Base-by-base conservation (phyloP, 2,113 vertebrate species). In the Amphiprion percula region DNA sequence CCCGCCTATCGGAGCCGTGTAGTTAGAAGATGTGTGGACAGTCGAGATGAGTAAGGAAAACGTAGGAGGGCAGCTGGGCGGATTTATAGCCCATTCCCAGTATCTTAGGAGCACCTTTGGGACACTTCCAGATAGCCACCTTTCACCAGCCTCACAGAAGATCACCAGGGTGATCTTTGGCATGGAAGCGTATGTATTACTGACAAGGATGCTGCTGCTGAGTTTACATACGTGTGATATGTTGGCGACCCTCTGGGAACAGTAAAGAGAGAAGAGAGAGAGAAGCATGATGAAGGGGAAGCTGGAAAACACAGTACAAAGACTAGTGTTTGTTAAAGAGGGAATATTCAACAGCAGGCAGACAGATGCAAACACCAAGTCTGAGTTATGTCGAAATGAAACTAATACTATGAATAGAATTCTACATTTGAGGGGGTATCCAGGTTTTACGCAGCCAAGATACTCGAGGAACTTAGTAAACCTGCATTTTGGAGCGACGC, bases 1-100 rank as follows among this genome's bases (percentile, higher is more conserved):
- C 53, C 56, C 16, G 39, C 58, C 87, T 74, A 16, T 74, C 60
- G 47, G n/a, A 56, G 59, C 59, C 37, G 75, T 24, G 59, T 4
- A 53, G 47, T n/a, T 68, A 24, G 77, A 30, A 15, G 49, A 30
- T 69, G 52, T 62, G 26, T 33, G 54, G 60, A 77, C 53, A 69
- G 79, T 72, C 26, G 10, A 19, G 79, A 74, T 71, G 69, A 80
- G 80, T 52, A 68, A 87, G 72, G 49, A 85, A 68, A 67, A 55
- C 52, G 58, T 23, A 61, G 30, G 56, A 56, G 70, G 46, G 24
- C 24, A 61, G 39, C 4, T 4, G 17, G 28, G 33, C 63, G 39
- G 85, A 93, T 90, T 92, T 90, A 91, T 50, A 60, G 68, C 52
- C 0, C 24, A 74, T 88, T 88, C 77, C 52, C 53, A 75, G 64